A percentile compares a stretch with the other conserved stretches of the same genome.
These are phyloP conservation scores for Hypercompe scribonia DNA, from an alignment of 2,888 invertebrate genomes.

Conservation along the genomic window DNA sequence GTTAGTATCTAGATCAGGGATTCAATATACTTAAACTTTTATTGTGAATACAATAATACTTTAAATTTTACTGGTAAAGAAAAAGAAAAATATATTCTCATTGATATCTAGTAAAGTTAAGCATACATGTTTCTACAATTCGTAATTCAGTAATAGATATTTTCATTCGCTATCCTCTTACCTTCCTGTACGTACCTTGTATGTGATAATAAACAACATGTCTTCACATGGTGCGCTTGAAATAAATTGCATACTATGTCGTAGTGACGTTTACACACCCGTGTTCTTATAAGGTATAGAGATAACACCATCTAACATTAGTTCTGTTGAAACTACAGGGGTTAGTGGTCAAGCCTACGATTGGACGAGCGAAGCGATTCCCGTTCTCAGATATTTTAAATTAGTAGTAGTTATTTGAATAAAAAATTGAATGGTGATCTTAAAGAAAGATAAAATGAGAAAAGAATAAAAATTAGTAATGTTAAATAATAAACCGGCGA, in stretches of 20 bases:
- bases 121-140: background rate
- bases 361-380: constrained; percentile 17
- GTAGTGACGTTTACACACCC: constrained; percentile 40
- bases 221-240: constrained; percentile 22
- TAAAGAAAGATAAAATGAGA: background rate
- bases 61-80: no score
- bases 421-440: background rate
- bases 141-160: background rate
- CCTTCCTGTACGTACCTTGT: background rate
- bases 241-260: constrained; percentile 44
- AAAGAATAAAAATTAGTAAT: no score
- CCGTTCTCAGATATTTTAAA: background rate
- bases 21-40: background rate
- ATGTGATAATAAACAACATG: constrained; percentile 24
- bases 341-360: constrained; percentile 36
- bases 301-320: constrained; percentile 36
- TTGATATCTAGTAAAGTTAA: background rate
- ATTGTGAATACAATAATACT: no score
- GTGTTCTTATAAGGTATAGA: constrained; percentile 44
- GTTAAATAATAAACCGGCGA: no score
- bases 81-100: no score
- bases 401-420: no score
- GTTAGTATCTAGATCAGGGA: background rate
- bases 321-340: constrained; percentile 20
- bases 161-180: background rate